These are phyloP conservation scores for Poecilus cupreus DNA, from an alignment of 2,888 invertebrate species.

Conservation along the genomic window DNA sequence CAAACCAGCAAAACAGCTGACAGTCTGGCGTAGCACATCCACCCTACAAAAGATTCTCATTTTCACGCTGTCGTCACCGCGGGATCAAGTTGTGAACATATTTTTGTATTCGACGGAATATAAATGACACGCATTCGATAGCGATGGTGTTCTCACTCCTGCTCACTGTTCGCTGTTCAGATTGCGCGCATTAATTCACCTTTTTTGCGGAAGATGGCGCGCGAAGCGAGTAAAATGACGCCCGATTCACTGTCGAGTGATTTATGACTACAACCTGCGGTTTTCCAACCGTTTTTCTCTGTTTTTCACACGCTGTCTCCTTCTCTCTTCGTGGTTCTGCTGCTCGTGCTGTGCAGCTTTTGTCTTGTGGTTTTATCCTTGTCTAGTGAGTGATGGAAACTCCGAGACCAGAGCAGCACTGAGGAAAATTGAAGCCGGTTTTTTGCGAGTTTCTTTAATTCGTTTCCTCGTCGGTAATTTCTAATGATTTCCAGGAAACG, in stretches of 20 bases:
- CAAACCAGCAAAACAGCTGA: neutral
- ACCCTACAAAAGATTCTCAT: constrained; percentile 15
- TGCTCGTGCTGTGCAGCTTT: neutral
- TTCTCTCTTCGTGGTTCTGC: neutral
- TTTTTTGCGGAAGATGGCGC: constrained; percentile 29
- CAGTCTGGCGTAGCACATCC: neutral
- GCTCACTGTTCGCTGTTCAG: constrained; percentile 29
- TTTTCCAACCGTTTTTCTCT: constrained; percentile 5
- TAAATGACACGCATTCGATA: constrained; percentile 41
- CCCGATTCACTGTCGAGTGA: constrained; percentile 17
- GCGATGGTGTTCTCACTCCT: neutral
- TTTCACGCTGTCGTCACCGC: constrained; percentile 4
- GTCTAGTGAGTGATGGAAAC: neutral
- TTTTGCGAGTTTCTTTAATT: neutral
- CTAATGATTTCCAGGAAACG: neutral
- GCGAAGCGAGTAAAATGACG: constrained; percentile 13
- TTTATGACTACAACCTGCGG: constrained; percentile 19
- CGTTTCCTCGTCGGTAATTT: neutral
- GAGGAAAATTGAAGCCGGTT: neutral
- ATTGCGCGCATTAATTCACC: constrained; percentile 46
- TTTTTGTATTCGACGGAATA: constrained; percentile 38
- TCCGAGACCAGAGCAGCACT: neutral
- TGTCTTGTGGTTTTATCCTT: neutral
- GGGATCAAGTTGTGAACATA: constrained; percentile 29
- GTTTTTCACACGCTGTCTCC: neutral